Base-by-base conservation (phyloP, 2,797 vertebrate species). In the Myripristis jacobus region DNA sequence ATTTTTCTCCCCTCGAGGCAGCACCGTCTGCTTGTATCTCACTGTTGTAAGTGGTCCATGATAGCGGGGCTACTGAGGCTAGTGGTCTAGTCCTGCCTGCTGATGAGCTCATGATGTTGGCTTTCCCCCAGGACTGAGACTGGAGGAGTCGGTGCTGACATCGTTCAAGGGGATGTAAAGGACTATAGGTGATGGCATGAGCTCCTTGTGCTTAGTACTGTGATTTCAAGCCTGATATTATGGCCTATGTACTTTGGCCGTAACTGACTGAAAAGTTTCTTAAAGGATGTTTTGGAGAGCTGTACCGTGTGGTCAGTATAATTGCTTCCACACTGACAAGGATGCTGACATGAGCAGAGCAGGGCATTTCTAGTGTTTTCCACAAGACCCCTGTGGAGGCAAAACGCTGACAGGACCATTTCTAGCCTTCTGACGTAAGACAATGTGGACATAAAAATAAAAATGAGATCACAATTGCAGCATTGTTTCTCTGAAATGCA, bases 401-500 rank as follows among this genome's bases (percentile, higher is more conserved):
- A 38, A 53, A 58, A 31, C 6, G 38, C 56, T 59, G 38, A 43
- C 54, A 1, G 6, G 60, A 52, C 47, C 25, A 38, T 47, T 71
- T 50, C 29, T 19, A 27, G 60, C 25, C 21, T 11, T 46, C 22
- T n/a, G 18, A 5, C 55, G 36, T 6, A 19, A n/a, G n/a, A n/a
- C n/a, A n/a, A 60, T 55, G 34, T 38, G 0, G 73, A 62, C 22
- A 69, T 60, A 41, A 27, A 58, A 50, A 70, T 66, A 57, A 70
- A 77, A 77, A 31, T 38, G 8, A 60, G 29, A 22, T 21, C 16
- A 51, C 34, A 56, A 51, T 58, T 75, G 18, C 41, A 50, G 47
- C 50, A 56, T 79, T 76, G 58, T 87, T 85, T 81, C 64, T 79
- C 53, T 76, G 36, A 69, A 67, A 71, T 61, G 51, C 51, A 70